Percentiles rank a stretch among this genome's conserved stretches.
phyloP scores from a whole-genome alignment of 2,113 vertebrate species.

The Polyodon spathula region DNA sequence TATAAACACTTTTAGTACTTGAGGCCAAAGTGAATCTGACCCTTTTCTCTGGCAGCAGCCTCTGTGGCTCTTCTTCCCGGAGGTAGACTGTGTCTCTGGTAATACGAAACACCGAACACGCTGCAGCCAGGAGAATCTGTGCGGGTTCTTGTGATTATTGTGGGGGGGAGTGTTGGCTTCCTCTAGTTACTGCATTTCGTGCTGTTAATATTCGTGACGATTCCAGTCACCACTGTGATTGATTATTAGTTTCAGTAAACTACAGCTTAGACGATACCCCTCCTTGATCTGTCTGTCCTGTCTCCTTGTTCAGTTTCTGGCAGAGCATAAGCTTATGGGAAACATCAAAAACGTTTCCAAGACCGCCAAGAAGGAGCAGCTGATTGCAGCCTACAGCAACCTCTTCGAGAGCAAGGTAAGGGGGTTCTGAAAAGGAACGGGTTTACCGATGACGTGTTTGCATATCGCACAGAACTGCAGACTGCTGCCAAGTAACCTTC shows the following conservation, averaged over 20 bases:
- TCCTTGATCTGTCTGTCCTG: not conserved
- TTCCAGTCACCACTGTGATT: not conserved
- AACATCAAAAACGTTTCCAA: constrained; percentile 92
- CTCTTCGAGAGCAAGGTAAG: constrained; percentile 82
- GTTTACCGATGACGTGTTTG: too few relatives aligned
- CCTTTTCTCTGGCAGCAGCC: too few relatives aligned
- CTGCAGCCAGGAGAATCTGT: not conserved
- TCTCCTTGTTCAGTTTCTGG: constrained; percentile 74
- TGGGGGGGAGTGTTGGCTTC: too few relatives aligned
- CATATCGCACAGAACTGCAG: too few relatives aligned
- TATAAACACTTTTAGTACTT: too few relatives aligned
- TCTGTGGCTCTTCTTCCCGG: not conserved
- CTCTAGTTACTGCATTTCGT: not conserved
- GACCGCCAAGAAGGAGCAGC: constrained; percentile 85
- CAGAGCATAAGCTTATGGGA: constrained; percentile 82
- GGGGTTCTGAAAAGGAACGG: not conserved
- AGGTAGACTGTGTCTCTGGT: too few relatives aligned
- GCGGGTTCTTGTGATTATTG: too few relatives aligned
- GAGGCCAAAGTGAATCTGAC: too few relatives aligned
- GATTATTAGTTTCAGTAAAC: not conserved
- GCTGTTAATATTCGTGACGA: too few relatives aligned
- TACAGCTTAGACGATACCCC: too few relatives aligned
- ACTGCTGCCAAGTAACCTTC: too few relatives aligned
- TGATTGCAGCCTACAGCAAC: constrained; percentile 78
- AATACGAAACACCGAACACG: not conserved